Evolutionary conservation across 1,140 invertebrate species (phyloP).

Genomic region (Euura saliciscinereae): DNA sequence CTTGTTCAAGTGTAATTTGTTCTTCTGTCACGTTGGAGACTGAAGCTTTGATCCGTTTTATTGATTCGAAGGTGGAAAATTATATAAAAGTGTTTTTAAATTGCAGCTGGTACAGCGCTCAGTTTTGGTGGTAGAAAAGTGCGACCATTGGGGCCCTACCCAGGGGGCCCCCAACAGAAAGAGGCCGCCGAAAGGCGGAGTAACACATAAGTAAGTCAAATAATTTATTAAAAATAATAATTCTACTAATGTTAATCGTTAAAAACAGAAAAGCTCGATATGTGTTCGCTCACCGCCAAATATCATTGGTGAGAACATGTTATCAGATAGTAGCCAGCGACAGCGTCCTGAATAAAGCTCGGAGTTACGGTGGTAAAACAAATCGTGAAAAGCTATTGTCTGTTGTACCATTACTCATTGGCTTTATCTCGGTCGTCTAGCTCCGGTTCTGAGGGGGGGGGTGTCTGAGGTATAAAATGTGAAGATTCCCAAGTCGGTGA

Average conservation of each 20-base stretch:
- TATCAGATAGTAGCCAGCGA: not conserved
- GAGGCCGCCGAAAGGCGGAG: slow-evolving; percentile 49
- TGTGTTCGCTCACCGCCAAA: not conserved
- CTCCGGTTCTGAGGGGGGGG: not conserved
- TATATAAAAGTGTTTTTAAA: not conserved
- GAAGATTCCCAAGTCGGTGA: too few species aligned
- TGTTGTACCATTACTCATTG: not conserved
- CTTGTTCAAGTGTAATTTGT: too few species aligned
- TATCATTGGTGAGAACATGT: slow-evolving; percentile 12
- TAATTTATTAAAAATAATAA: not conserved
- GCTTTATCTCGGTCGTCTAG: not conserved
- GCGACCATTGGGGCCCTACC: slow-evolving; percentile 43
- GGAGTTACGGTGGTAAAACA: not conserved
- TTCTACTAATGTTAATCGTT: not conserved
- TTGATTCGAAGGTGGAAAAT: not conserved
- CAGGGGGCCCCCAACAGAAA: slow-evolving; percentile 45
- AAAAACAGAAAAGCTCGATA: too few species aligned
- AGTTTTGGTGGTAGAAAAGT: slow-evolving; percentile 40
- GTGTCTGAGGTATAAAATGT: too few species aligned
- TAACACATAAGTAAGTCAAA: slow-evolving; percentile 37
- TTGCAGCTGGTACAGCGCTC: slow-evolving; percentile 51
- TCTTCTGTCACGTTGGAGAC: too few species aligned
- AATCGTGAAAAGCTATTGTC: slow-evolving; percentile 7
- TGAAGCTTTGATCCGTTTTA: too few species aligned
- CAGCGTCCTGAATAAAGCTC: too few species aligned